These are phyloP conservation scores for Leuciscus idus DNA, from an alignment of 2,113 vertebrate genomes.

Conservation along the genomic window DNA sequence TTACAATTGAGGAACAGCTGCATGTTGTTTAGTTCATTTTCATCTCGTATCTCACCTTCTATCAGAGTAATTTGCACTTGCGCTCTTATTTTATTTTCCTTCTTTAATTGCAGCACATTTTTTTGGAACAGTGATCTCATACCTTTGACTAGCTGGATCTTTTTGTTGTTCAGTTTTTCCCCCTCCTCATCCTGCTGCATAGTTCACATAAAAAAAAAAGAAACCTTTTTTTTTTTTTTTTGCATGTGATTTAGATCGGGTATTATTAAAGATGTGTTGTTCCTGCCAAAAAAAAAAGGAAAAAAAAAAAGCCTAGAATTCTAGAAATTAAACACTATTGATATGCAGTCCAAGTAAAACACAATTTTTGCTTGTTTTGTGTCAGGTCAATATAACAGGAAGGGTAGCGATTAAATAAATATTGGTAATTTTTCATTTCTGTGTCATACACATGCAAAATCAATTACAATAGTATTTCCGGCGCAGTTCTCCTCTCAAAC, in stretches of 20 bases:
- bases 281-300: slow-evolving; percentile 5
- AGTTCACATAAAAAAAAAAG: slow-evolving; percentile 56
- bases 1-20: slow-evolving; percentile 64
- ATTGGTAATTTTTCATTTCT: slow-evolving; percentile 61
- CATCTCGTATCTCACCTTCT: slow-evolving; percentile 52
- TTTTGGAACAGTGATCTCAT: slow-evolving; percentile 71
- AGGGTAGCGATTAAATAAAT: slow-evolving; percentile 52
- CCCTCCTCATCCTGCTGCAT: slow-evolving; percentile 63
- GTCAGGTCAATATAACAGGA: slow-evolving; percentile 56
- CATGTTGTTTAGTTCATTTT: slow-evolving; percentile 62
- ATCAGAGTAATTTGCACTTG: slow-evolving; percentile 60
- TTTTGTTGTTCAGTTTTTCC: slow-evolving; percentile 57
- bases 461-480: slow-evolving; percentile 51
- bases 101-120: slow-evolving; percentile 65
- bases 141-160: slow-evolving; percentile 45
- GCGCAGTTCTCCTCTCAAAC: slow-evolving; percentile 56
- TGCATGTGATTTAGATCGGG: slow-evolving; percentile 41
- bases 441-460: slow-evolving; percentile 57
- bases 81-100: slow-evolving; percentile 62
- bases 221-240: slow-evolving; percentile 39
- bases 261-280: slow-evolving; percentile 49
- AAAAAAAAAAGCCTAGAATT: slow-evolving; percentile 18
- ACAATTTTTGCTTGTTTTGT: slow-evolving; percentile 51
- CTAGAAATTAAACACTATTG: slow-evolving; percentile 33
- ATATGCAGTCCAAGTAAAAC: slow-evolving; percentile 59